These are phyloP conservation scores for Nesidiocoris tenuis DNA, from an alignment of 2,888 invertebrate species.

Conservation along the genomic window DNA sequence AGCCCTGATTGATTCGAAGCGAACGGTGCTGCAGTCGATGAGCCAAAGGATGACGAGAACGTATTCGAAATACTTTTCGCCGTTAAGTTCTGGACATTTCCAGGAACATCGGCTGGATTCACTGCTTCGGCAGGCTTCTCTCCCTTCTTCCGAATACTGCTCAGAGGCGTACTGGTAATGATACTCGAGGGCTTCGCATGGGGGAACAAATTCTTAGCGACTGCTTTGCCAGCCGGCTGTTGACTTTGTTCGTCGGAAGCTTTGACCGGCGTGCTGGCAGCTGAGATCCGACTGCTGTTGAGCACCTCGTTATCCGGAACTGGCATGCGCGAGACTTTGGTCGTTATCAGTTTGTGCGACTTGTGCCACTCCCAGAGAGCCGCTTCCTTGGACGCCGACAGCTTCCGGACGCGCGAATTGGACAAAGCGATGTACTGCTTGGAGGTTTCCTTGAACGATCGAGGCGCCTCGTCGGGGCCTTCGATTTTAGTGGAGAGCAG, in stretches of 20 bases:
- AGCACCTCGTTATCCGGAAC: slow-evolving; percentile 26
- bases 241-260: not conserved
- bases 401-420: slow-evolving; percentile 22
- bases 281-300: not conserved
- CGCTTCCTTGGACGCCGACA: slow-evolving; percentile 38
- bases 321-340: slow-evolving; percentile 25
- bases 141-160: not conserved
- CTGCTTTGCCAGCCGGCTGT: not conserved
- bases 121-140: not conserved
- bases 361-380: slow-evolving; percentile 44
- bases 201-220: not conserved
- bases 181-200: not conserved
- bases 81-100: not conserved
- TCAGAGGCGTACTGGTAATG: not conserved
- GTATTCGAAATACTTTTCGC: not conserved
- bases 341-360: slow-evolving; percentile 44
- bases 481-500: slow-evolving; percentile 49
- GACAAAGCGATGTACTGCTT: slow-evolving; percentile 43
- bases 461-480: slow-evolving; percentile 14
- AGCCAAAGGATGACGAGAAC: too few species aligned
- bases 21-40: not conserved
- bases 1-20: not conserved
- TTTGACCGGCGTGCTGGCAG: slow-evolving; percentile 6
- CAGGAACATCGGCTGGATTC: not conserved
- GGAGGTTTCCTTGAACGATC: slow-evolving; percentile 38